Percentiles rank a stretch among this genome's conserved stretches.
These are phyloP conservation scores for Drosophila pseudoananassae DNA, from an alignment of 1,140 invertebrate species.

Conservation along the genomic window DNA sequence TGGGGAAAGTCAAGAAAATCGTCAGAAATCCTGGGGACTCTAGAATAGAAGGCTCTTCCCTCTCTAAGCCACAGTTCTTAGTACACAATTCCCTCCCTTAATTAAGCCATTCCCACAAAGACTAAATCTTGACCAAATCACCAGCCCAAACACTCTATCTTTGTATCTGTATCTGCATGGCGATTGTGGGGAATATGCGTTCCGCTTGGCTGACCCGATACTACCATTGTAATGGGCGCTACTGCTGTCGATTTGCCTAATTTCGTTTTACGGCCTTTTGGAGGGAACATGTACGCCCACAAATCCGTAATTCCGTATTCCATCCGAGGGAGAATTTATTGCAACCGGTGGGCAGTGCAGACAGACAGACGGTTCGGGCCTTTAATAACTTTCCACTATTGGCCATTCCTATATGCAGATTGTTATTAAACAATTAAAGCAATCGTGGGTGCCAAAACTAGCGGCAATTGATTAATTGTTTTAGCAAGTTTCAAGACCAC, in stretches of 20 bases:
- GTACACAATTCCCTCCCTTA: conserved; percentile 39
- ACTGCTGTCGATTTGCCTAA: conserved; percentile 73
- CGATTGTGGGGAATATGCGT: conserved; percentile 33
- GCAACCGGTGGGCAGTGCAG: conserved; percentile 76
- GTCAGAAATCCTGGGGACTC: no score
- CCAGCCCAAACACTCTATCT: conserved; percentile 25
- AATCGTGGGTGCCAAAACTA: conserved; percentile 52
- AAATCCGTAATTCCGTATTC: conserved; percentile 53
- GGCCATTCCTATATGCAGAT: conserved; percentile 37
- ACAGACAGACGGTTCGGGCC: conserved; percentile 35
- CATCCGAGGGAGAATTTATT: conserved; percentile 69
- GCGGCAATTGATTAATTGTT: conserved; percentile 63
- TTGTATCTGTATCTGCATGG: conserved; percentile 33
- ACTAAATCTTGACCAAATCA: conserved; percentile 20
- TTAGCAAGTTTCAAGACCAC: conserved; percentile 14
- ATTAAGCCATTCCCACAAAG: conserved; percentile 40
- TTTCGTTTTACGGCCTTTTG: conserved; percentile 66
- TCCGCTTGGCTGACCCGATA: conserved; percentile 59
- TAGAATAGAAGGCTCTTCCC: no score
- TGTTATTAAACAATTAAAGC: conserved; percentile 52
- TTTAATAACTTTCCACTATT: conserved; percentile 50
- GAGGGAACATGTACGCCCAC: conserved; percentile 71
- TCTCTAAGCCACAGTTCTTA: no score
- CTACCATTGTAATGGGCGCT: conserved; percentile 16
- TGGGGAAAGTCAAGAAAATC: neutral